Evolutionary conservation across 2,797 vertebrate species (phyloP).

Genomic region (Tapera naevia): DNA sequence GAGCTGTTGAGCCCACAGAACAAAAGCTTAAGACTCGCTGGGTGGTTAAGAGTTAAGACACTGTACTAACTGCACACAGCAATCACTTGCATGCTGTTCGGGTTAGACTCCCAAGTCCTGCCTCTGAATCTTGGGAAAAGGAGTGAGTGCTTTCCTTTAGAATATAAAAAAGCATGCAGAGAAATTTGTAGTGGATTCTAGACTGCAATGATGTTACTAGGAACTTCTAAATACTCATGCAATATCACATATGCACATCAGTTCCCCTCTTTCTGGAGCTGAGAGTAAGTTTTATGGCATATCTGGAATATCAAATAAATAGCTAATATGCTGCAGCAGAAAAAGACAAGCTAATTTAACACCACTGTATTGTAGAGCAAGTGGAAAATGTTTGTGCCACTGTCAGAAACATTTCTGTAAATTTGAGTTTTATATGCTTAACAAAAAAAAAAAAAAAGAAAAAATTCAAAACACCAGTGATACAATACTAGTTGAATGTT

Average conservation of each 20-base stretch:
- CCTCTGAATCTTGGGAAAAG: background rate
- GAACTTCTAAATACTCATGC: background rate
- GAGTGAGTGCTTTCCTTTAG: background rate
- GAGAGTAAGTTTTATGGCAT: background rate
- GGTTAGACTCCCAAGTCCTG: background rate
- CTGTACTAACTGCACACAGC: no score
- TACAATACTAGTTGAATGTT: background rate
- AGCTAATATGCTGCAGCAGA: background rate
- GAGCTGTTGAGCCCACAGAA: background rate
- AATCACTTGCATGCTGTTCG: background rate
- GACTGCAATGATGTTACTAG: background rate
- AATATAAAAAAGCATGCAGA: background rate
- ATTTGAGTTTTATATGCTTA: background rate
- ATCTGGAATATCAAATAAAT: background rate
- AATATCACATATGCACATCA: background rate
- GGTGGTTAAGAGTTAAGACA: no score
- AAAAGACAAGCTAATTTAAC: background rate
- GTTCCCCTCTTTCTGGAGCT: background rate
- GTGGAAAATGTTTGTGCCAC: background rate
- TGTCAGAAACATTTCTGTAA: background rate
- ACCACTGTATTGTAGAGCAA: background rate
- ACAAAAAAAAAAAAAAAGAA: background rate
- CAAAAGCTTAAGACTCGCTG: background rate
- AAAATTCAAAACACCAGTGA: background rate
- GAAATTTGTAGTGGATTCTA: background rate